These are phyloP conservation scores for Aldrovandia affinis DNA, from an alignment of 2,797 vertebrate species.

Conservation along the genomic window DNA sequence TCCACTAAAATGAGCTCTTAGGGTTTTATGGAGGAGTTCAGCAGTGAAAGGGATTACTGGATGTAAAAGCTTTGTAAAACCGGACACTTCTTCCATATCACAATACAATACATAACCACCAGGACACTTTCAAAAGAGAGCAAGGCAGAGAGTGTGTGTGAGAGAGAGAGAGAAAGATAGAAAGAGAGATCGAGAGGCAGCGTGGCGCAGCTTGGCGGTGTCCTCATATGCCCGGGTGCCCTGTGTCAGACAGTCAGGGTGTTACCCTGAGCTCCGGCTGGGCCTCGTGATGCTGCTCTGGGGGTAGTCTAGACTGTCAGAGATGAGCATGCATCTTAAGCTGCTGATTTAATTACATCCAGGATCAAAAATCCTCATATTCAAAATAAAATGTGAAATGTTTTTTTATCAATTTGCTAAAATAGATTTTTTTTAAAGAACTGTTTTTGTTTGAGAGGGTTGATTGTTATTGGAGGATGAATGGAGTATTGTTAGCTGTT, in stretches of 20 bases:
- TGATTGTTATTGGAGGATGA: background rate
- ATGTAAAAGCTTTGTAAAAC: constrained; percentile 58
- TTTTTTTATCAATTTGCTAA: background rate
- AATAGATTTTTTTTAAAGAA: background rate
- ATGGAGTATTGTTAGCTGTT: background rate
- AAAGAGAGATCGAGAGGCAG: background rate
- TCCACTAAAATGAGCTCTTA: constrained; percentile 29
- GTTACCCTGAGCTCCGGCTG: constrained; percentile 38
- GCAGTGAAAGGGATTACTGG: constrained; percentile 45
- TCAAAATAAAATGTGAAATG: constrained; percentile 33
- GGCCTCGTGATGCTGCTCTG: constrained; percentile 36
- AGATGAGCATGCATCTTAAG: constrained; percentile 53
- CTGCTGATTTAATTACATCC: constrained; percentile 55
- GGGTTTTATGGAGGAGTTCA: constrained; percentile 50
- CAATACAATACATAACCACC: constrained; percentile 41
- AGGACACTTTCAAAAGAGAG: constrained; percentile 49
- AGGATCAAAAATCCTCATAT: constrained; percentile 35
- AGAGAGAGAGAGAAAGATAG: background rate
- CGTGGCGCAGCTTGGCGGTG: background rate
- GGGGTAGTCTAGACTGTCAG: constrained; percentile 57
- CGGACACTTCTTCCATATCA: constrained; percentile 50
- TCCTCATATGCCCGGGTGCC: constrained; percentile 43
- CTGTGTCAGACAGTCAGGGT: constrained; percentile 37
- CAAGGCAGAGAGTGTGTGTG: background rate
- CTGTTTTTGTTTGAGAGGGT: background rate